Conservation (phyloP, 2,888 invertebrate species). For the Sesia bembeciformis region DNA sequence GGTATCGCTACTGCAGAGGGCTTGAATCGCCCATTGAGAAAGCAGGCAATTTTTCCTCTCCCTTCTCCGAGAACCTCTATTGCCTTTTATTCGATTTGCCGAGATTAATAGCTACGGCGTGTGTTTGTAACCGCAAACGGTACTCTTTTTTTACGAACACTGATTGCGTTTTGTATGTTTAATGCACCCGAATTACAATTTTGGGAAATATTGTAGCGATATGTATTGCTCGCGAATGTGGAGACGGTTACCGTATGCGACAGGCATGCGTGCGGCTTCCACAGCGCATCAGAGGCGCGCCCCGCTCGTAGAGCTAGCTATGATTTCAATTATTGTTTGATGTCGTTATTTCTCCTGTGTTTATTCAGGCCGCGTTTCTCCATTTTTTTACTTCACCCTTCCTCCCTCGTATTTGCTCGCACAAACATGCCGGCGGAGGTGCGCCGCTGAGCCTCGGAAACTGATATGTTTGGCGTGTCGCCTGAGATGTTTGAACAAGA, state of each 20-base stretch:
- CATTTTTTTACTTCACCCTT: constrained; percentile 61
- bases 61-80: constrained; percentile 39
- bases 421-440: constrained; percentile 46
- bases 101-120: constrained; percentile 59
- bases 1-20: constrained; percentile 59
- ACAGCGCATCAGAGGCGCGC: constrained; percentile 29
- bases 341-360: constrained; percentile 68
- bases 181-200: not conserved
- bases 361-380: constrained; percentile 61
- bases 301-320: constrained; percentile 36
- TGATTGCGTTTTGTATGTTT: constrained; percentile 16
- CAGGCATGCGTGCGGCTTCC: constrained; percentile 32
- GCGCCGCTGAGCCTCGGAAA: constrained; percentile 44
- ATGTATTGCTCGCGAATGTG: not conserved
- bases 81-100: constrained; percentile 61
- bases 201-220: not conserved
- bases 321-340: constrained; percentile 72
- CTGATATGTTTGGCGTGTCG: constrained; percentile 59
- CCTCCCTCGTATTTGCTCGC: constrained; percentile 49
- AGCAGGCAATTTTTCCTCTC: constrained; percentile 52
- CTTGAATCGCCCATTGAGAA: constrained; percentile 49
- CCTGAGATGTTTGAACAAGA: constrained; percentile 54
- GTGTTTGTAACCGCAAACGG: constrained; percentile 32
- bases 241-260: constrained; percentile 3
- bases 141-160: constrained; percentile 18